phyloP scores from a whole-genome alignment of 1,140 invertebrate species.

The Campoletis sonorensis region DNA sequence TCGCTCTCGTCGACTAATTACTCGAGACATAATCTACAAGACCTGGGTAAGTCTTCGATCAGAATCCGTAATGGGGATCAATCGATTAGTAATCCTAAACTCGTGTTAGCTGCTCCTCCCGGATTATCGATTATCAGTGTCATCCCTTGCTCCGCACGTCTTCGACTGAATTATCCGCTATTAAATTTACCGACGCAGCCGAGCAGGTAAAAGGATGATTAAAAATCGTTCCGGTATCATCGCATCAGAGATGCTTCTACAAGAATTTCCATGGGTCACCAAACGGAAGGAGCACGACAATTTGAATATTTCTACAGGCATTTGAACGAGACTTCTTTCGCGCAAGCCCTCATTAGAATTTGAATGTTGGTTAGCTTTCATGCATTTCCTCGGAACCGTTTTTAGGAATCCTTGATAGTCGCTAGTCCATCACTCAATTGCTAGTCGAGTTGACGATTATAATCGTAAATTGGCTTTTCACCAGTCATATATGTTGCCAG shows the following conservation, averaged over 20 bases:
- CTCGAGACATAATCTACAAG: constrained; percentile 29
- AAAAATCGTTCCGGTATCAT: constrained; percentile 13
- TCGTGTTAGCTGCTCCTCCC: background rate
- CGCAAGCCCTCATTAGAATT: background rate
- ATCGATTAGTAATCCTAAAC: constrained; percentile 34
- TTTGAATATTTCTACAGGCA: background rate
- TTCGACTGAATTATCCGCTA: background rate
- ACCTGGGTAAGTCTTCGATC: constrained; percentile 55
- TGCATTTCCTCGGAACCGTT: background rate
- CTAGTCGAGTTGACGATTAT: background rate
- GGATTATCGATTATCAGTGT: constrained; percentile 33
- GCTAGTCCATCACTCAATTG: background rate
- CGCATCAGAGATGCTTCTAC: too few species aligned
- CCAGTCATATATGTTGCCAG: background rate
- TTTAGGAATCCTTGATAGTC: background rate
- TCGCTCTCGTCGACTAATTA: constrained; percentile 46
- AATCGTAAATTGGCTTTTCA: background rate
- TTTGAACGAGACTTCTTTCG: background rate
- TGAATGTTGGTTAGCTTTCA: background rate
- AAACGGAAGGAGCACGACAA: background rate
- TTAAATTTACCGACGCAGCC: background rate
- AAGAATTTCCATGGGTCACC: too few species aligned
- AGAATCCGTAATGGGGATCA: constrained; percentile 48
- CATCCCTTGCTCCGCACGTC: constrained; percentile 24
- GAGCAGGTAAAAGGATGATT: background rate